Base-by-base conservation (phyloP, 2,888 invertebrate species). In the Mystacides longicornis region DNA sequence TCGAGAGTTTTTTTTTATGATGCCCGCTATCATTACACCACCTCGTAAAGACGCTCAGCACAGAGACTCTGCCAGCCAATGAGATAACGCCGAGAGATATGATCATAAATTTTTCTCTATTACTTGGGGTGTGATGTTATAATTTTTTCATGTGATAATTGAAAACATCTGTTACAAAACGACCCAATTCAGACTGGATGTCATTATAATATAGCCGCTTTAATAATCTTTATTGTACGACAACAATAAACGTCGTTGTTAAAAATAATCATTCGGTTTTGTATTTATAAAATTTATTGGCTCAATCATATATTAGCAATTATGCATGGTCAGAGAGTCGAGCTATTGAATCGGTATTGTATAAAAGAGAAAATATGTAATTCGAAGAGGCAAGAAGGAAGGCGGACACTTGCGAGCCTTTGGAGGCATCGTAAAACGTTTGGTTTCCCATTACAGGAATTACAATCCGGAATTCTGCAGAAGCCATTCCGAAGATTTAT, bases 401-500 rank as follows among this genome's bases (percentile, higher is more conserved):
- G 37, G 37, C 37, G 37, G 14, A 37, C 16, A n/a, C 16, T 16
- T 37, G 14, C 16, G 14, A 16, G 37, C 16, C 37, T 37, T 16
- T 3, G 3, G 37, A 37, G 7, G n/a, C 14, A 14, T 37, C 37
- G 37, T 37, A 37, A 37, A 37, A 37, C 16, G 14, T 37, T 37
- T 37, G 37, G 37, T 37, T 37, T 37, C 37, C 37, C 37, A 37
- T 37, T 37, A 37, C 37, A 3, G 37, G 14, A 37, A 37, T 37
- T n/a, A 37, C 16, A 37, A 37, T 37, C 16, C 16, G 16, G 16
- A n/a, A 7, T 37, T 37, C 37, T 37, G 37, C 16, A 16, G 37
- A 37, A 37, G 37, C 37, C 37, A 37, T 37, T 37, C 37, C 37
- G 37, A 37, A 37, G 37, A 37, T 37, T 37, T 37, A 37, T 37